Evolutionary conservation across 2,888 invertebrate genomes (phyloP).

Genomic region (Dione juno): DNA sequence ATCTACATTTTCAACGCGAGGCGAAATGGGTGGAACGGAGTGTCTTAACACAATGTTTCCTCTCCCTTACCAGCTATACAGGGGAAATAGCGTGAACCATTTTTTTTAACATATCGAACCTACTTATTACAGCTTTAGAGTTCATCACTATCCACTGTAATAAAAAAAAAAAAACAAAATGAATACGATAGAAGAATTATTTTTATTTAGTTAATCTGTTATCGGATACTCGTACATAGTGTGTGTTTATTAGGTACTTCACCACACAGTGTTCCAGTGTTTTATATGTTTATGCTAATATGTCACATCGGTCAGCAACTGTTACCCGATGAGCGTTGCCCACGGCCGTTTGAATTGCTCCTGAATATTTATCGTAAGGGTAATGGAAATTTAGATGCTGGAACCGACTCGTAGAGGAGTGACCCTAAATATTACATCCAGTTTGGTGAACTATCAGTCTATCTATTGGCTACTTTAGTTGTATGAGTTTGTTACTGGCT

Average conservation of each 20-base stretch:
- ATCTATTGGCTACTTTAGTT: not conserved
- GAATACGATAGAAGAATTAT: not conserved
- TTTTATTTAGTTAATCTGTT: not conserved
- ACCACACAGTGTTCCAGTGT: not conserved
- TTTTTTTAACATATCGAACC: too few species aligned
- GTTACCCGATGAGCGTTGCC: constrained; percentile 19
- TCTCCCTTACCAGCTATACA: too few species aligned
- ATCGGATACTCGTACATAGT: not conserved
- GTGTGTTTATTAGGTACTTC: not conserved
- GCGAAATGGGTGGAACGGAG: too few species aligned
- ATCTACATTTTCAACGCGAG: too few species aligned
- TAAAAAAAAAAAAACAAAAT: not conserved
- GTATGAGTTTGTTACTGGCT: not conserved
- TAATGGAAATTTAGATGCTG: constrained; percentile 14
- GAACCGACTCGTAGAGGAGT: not conserved
- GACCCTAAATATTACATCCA: constrained; percentile 17
- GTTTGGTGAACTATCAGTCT: not conserved
- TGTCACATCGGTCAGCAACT: constrained; percentile 23
- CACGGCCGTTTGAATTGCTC: constrained; percentile 29
- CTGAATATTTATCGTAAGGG: constrained; percentile 37
- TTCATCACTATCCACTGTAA: too few species aligned
- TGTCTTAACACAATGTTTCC: too few species aligned
- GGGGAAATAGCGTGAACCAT: too few species aligned
- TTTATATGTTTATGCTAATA: constrained; percentile 11
- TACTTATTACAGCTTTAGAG: too few species aligned